These are phyloP conservation scores for Ctenochaetus hawaiiensis DNA, from an alignment of 2,797 vertebrate genomes.

Conservation along the genomic window DNA sequence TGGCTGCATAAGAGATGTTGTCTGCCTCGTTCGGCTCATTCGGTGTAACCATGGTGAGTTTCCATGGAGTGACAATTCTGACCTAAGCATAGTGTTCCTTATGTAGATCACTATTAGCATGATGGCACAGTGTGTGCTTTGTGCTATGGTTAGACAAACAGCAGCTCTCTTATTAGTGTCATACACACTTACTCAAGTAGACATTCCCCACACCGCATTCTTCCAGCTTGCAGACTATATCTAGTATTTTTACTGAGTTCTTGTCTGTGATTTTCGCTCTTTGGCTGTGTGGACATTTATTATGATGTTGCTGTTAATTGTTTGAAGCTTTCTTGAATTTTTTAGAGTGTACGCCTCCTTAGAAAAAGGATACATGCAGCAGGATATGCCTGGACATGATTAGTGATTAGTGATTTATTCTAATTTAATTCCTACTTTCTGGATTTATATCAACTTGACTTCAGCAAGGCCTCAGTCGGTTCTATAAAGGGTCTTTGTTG, in stretches of 20 bases:
- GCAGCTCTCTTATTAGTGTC: constrained; percentile 69
- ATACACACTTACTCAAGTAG: constrained; percentile 38
- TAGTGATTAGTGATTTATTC: constrained; percentile 1
- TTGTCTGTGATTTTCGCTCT: constrained; percentile 9
- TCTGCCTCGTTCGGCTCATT: constrained; percentile 51
- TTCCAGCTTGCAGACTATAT: constrained; percentile 28
- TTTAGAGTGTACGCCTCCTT: not conserved
- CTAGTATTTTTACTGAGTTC: constrained; percentile 6
- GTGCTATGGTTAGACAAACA: constrained; percentile 75
- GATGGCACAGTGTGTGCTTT: constrained; percentile 76
- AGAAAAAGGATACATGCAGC: not conserved
- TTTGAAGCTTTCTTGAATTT: not conserved
- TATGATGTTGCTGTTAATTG: not conserved
- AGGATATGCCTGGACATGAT: constrained; percentile 23
- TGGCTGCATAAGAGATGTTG: constrained; percentile 26
- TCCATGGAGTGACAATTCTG: constrained; percentile 70
- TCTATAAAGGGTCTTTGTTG: not conserved
- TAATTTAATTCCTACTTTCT: constrained; percentile 1
- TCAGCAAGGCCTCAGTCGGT: not conserved
- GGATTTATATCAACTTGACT: not conserved
- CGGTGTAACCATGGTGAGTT: constrained; percentile 73
- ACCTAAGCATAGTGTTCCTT: constrained; percentile 58
- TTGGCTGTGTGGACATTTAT: constrained; percentile 28
- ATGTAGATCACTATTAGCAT: constrained; percentile 62
- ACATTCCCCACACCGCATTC: constrained; percentile 40